A percentile compares a stretch with the other conserved stretches of the same genome.
phyloP scores from a whole-genome alignment of 2,113 vertebrate genomes.

The Fulmarus glacialis region DNA sequence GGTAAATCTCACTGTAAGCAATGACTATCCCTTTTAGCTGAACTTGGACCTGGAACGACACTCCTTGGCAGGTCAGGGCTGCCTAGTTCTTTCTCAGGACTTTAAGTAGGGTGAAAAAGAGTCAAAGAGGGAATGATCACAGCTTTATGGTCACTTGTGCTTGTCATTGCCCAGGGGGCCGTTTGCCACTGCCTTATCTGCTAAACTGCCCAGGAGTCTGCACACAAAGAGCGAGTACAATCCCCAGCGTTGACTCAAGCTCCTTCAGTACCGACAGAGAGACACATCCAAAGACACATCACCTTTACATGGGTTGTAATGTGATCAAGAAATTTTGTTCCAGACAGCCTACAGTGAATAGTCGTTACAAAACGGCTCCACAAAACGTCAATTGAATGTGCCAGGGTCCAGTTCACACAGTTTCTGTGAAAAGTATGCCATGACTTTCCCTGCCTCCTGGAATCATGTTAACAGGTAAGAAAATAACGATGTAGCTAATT shows the following conservation, averaged over 20 bases:
- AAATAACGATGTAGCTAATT: not conserved
- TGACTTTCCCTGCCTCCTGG: not conserved
- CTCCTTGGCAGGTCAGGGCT: not conserved
- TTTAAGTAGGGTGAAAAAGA: not conserved
- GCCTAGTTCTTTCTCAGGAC: not conserved
- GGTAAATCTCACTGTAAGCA: not conserved
- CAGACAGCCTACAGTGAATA: not conserved
- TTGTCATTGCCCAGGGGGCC: not conserved
- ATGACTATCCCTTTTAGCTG: not conserved
- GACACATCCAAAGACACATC: not conserved
- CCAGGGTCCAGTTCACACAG: not conserved
- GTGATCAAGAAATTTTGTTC: not conserved
- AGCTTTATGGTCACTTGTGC: not conserved
- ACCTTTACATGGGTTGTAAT: not conserved
- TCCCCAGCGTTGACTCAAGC: not conserved
- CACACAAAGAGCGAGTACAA: not conserved
- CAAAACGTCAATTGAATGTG: rapidly evolving
- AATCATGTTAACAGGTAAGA: not conserved
- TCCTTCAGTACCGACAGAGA: not conserved
- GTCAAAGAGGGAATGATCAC: not conserved
- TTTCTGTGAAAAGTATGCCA: not conserved
- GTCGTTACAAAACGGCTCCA: not conserved
- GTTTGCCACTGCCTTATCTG: not conserved
- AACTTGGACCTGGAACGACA: not conserved
- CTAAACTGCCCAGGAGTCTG: not conserved